Evolutionary conservation across 1,140 invertebrate species (phyloP).

Genomic region (Sycophaga agraensis): DNA sequence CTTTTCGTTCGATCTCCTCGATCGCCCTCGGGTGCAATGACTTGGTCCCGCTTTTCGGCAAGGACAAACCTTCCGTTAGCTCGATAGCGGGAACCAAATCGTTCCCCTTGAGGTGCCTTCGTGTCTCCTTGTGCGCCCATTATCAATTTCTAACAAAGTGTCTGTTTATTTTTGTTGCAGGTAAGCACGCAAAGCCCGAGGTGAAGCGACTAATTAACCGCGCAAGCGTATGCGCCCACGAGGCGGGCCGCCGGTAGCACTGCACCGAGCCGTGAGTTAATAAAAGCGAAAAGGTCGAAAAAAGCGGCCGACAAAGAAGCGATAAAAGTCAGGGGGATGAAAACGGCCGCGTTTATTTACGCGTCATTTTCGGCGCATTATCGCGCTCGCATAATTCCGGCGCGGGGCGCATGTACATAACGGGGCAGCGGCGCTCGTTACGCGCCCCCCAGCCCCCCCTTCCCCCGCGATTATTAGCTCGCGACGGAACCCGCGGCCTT

Average conservation of each 20-base stretch:
- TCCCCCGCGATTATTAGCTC: no score
- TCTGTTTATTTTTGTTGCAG: conserved; percentile 36
- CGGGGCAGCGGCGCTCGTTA: no score
- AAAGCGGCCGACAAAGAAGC: background rate
- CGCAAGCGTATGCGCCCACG: background rate
- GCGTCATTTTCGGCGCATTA: conserved; percentile 36
- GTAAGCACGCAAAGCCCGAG: conserved; percentile 29
- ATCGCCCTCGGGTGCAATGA: no score
- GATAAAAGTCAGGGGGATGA: background rate
- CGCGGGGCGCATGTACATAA: background rate
- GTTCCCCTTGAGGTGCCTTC: no score
- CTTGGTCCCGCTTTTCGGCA: no score
- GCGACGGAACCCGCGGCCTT: background rate
- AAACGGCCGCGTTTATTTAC: background rate
- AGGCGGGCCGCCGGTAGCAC: background rate
- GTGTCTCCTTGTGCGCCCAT: no score
- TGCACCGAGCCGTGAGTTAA: conserved; percentile 7
- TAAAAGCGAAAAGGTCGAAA: conserved; percentile 3
- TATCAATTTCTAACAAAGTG: no score
- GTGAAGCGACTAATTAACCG: background rate
- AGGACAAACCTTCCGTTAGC: no score
- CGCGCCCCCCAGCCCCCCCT: no score
- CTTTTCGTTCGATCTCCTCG: no score
- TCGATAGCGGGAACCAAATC: no score
- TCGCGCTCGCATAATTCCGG: conserved; percentile 29